These are phyloP conservation scores for Lycocorax pyrrhopterus DNA, from an alignment of 2,113 vertebrate species.

Conservation along the genomic window DNA sequence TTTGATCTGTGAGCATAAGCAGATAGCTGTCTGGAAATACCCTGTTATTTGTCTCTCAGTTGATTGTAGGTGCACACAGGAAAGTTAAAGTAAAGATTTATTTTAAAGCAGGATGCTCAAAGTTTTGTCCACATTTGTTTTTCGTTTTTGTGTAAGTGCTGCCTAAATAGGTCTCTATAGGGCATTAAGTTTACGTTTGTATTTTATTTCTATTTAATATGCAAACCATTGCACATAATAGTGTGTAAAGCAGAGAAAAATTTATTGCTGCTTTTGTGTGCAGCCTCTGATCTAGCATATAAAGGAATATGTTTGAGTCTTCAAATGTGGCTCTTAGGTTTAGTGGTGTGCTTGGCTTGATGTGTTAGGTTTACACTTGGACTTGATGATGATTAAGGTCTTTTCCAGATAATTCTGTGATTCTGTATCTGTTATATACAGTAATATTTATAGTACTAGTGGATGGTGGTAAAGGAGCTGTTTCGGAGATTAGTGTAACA, in stretches of 20 bases:
- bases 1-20: slow-evolving; percentile 3
- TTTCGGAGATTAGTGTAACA: not conserved
- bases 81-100: not conserved
- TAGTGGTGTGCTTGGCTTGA: not conserved
- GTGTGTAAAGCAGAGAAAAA: not conserved
- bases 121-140: not conserved
- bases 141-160: not conserved
- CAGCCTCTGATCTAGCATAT: not conserved
- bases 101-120: not conserved
- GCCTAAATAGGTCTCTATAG: not conserved
- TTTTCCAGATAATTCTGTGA: not conserved
- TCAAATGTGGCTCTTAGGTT: not conserved
- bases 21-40: not conserved
- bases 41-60: not conserved
- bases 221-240: not conserved
- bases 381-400: not conserved
- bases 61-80: not conserved
- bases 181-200: not conserved
- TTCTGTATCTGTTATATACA: not conserved
- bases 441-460: not conserved
- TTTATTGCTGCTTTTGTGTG: not conserved
- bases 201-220: not conserved
- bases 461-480: not conserved
- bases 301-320: not conserved
- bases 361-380: not conserved